Conservation (phyloP, 2,888 invertebrate species). For the Caenorhabditis sulstoni region DNA sequence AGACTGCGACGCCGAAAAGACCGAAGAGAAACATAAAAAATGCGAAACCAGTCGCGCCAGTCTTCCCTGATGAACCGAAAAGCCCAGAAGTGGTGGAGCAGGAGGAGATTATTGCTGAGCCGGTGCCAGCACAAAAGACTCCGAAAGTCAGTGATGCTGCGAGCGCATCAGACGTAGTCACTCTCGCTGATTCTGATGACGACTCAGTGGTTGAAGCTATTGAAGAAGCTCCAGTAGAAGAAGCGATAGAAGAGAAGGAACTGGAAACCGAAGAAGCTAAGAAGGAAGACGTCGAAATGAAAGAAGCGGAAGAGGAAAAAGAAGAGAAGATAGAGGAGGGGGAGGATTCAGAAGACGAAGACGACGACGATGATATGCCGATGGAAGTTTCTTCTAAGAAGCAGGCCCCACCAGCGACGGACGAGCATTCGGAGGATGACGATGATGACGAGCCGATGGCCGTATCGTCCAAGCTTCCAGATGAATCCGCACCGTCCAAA, state of each 20-base stretch:
- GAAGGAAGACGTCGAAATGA: neutral
- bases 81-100: neutral
- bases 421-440: neutral
- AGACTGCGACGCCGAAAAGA: constrained; percentile 2
- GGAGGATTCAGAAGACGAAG: neutral
- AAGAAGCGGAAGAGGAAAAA: neutral
- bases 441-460: constrained; percentile 41
- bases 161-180: too few species aligned
- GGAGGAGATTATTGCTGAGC: neutral
- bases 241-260: neutral
- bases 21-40: neutral
- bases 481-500: neutral
- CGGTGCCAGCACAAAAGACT: too few species aligned
- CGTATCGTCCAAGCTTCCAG: constrained; percentile 16
- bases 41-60: neutral
- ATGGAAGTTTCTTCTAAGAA: constrained; percentile 24
- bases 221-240: neutral
- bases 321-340: neutral
- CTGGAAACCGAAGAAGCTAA: neutral
- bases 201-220: too few species aligned
- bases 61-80: neutral
- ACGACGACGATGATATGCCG: constrained; percentile 26
- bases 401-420: neutral
- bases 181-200: too few species aligned
- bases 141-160: too few species aligned